phyloP scores from a whole-genome alignment of 1,140 invertebrate genomes.

The Hycleus phaleratus region DNA sequence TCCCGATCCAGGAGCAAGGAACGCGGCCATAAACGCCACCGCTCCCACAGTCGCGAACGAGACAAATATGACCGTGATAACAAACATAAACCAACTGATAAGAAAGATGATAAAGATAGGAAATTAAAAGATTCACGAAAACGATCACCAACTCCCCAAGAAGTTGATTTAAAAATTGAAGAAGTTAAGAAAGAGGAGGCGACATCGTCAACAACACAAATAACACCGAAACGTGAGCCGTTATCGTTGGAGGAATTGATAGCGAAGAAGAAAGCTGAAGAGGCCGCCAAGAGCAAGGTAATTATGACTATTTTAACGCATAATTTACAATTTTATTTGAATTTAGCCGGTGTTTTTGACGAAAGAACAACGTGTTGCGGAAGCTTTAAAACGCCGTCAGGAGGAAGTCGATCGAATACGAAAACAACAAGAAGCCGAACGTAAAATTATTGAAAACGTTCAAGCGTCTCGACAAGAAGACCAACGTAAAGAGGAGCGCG shows the following conservation, averaged over 20 bases:
- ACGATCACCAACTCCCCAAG: slow-evolving; percentile 25
- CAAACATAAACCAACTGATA: slow-evolving; percentile 41
- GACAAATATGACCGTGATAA: slow-evolving; percentile 36
- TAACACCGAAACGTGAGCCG: slow-evolving; percentile 70
- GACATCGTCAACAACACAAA: slow-evolving; percentile 35
- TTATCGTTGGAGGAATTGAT: slow-evolving; percentile 93
- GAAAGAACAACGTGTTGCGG: slow-evolving; percentile 86
- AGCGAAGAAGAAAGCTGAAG: slow-evolving; percentile 93
- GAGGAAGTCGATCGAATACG: slow-evolving; percentile 71
- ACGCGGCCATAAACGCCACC: slow-evolving; percentile 35
- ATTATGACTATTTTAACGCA: not conserved
- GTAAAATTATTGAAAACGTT: slow-evolving; percentile 46
- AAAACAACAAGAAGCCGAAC: slow-evolving; percentile 61
- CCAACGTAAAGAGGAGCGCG: slow-evolving; percentile 27
- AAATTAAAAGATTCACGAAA: slow-evolving; percentile 19
- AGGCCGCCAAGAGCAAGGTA: slow-evolving; percentile 80
- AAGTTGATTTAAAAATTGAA: slow-evolving; percentile 31
- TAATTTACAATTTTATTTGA: slow-evolving; percentile 3
- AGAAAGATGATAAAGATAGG: slow-evolving; percentile 44
- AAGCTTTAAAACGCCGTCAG: slow-evolving; percentile 82
- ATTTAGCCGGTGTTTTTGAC: slow-evolving; percentile 87
- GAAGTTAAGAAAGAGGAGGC: slow-evolving; percentile 41
- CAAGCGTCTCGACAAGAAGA: slow-evolving; percentile 25
- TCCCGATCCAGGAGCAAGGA: slow-evolving; percentile 37
- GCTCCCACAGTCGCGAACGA: slow-evolving; percentile 35